phyloP scores from a whole-genome alignment of 2,888 invertebrate species.

The Druceiella hillmani region DNA sequence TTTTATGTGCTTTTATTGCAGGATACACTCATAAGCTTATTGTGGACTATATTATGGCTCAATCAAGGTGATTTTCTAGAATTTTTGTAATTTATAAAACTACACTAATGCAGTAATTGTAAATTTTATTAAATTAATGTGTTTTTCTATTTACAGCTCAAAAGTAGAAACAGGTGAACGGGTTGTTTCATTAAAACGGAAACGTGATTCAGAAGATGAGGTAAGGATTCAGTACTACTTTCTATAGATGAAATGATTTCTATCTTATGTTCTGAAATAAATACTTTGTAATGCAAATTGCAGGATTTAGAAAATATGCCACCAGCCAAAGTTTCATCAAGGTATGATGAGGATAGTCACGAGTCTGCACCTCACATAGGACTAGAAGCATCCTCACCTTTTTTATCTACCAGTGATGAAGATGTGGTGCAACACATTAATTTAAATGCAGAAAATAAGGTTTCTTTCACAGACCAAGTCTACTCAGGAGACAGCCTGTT shows the following conservation, averaged over 20 bases:
- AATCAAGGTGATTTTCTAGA: no score
- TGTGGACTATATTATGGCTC: no score
- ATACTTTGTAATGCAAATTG: conserved; percentile 19
- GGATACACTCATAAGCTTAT: no score
- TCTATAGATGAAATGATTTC: neutral
- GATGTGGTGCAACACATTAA: conserved; percentile 10
- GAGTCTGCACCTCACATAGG: conserved; percentile 41
- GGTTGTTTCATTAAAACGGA: conserved; percentile 40
- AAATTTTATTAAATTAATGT: no score
- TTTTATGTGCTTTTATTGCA: no score
- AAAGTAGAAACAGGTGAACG: conserved; percentile 39
- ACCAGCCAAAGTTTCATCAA: conserved; percentile 35
- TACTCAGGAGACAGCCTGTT: conserved; percentile 46
- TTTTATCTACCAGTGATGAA: conserved; percentile 32
- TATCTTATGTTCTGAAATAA: conserved; percentile 1
- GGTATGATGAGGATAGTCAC: conserved; percentile 31
- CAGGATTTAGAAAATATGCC: conserved; percentile 47
- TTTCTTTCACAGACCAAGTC: conserved; percentile 41
- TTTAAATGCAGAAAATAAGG: conserved; percentile 36
- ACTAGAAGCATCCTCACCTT: conserved; percentile 42
- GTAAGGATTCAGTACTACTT: conserved; percentile 28
- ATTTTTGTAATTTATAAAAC: no score
- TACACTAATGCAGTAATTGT: no score
- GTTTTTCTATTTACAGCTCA: conserved; percentile 37
- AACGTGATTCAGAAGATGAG: conserved; percentile 47